Conservation (phyloP, 2,888 invertebrate genomes). For the Vanessa cardui region DNA sequence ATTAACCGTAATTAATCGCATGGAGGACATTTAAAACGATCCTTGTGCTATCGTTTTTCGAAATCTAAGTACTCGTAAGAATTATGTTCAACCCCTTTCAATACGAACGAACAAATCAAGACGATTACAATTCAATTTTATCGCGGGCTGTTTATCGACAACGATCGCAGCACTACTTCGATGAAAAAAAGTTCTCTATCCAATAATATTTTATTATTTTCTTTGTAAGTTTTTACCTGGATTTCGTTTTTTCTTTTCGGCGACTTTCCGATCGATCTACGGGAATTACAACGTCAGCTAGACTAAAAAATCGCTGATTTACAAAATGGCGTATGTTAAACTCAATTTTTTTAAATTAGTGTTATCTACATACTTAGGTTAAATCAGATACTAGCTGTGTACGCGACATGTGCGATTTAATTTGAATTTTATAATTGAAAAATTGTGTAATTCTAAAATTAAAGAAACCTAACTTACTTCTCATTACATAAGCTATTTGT, state of each 20-base stretch:
- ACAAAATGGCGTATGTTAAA: neutral
- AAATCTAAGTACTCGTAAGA: constrained; percentile 32
- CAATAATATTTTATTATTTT: constrained; percentile 51
- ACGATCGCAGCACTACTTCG: constrained; percentile 39
- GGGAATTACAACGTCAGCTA: neutral
- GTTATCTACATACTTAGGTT: no score
- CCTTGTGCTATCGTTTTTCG: constrained; percentile 13
- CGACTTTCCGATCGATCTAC: neutral
- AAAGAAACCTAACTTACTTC: no score
- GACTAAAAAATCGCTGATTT: neutral
- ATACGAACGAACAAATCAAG: constrained; percentile 50
- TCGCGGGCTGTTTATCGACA: constrained; percentile 53
- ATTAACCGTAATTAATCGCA: constrained; percentile 11
- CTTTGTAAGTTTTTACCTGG: constrained; percentile 45
- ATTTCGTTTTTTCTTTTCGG: constrained; percentile 3
- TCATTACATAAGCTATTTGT: no score
- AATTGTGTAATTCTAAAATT: no score
- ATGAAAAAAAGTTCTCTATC: constrained; percentile 35
- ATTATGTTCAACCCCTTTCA: constrained; percentile 40
- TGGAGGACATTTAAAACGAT: constrained; percentile 13
- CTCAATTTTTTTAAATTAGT: neutral
- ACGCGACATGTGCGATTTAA: no score
- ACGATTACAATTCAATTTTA: constrained; percentile 57
- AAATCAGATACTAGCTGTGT: no score
- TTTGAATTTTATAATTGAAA: no score